phyloP scores from a whole-genome alignment of 2,888 invertebrate genomes.

The Drosophila acutilabella region DNA sequence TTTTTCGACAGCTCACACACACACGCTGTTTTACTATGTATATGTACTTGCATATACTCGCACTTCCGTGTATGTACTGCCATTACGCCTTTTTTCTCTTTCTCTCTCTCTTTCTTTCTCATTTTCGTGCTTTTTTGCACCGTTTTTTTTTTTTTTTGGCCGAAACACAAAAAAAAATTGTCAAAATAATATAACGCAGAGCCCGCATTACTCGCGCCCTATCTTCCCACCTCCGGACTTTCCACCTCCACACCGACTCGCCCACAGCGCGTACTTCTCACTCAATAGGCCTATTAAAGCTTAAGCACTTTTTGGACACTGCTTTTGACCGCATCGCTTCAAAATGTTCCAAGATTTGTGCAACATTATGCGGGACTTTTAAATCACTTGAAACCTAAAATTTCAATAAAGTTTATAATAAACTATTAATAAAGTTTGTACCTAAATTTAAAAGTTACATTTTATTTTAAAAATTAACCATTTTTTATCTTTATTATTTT shows the following conservation, averaged over 20 bases:
- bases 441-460: no score
- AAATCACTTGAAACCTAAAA: no score
- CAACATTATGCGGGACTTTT: no score
- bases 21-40: conserved; percentile 13
- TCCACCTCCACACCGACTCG: not conserved
- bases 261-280: conserved; percentile 7
- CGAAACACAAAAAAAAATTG: conserved; percentile 48
- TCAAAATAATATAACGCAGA: conserved; percentile 61
- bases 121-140: conserved; percentile 1
- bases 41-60: conserved; percentile 48
- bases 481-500: no score
- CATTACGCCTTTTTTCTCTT: conserved; percentile 18
- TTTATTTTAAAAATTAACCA: no score
- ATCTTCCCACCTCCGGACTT: not conserved
- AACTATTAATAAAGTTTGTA: no score
- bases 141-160: conserved; percentile 31
- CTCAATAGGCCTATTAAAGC: conserved; percentile 48
- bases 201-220: conserved; percentile 49
- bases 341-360: not conserved
- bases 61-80: conserved; percentile 27
- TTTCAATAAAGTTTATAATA: no score
- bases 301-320: conserved; percentile 19
- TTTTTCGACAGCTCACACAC: conserved; percentile 55
- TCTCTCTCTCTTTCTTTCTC: conserved; percentile 8
- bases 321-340: conserved; percentile 2